Evolutionary conservation across 2,888 invertebrate species (phyloP).

Genomic region (Abrostola tripartita): DNA sequence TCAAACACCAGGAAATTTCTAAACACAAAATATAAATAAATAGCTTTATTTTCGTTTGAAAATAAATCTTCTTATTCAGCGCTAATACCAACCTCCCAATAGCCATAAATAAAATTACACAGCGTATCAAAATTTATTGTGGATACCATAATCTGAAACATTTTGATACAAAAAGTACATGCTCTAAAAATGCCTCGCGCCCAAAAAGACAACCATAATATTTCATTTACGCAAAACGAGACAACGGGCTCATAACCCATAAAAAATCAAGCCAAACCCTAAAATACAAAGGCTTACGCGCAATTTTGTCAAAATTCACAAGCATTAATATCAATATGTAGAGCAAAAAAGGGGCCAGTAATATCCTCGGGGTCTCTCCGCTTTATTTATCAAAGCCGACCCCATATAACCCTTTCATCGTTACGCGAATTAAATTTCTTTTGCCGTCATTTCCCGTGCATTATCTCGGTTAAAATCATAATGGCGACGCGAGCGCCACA

Average conservation of each 20-base stretch:
- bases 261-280: constrained; percentile 54
- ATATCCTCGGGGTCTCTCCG: constrained; percentile 82
- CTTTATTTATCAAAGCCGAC: constrained; percentile 86
- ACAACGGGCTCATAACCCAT: constrained; percentile 42
- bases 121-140: constrained; percentile 36
- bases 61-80: not conserved
- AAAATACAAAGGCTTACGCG: constrained; percentile 63
- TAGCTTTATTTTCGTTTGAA: no score
- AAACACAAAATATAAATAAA: no score
- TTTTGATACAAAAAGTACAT: constrained; percentile 36
- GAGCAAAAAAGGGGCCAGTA: constrained; percentile 83
- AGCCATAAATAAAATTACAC: constrained; percentile 34
- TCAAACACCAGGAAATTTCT: no score
- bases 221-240: constrained; percentile 59
- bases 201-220: constrained; percentile 57
- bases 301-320: constrained; percentile 86
- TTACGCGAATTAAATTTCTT: constrained; percentile 88
- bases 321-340: constrained; percentile 88
- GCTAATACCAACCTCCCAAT: not conserved
- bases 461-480: constrained; percentile 88
- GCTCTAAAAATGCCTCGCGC: constrained; percentile 30
- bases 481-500: constrained; percentile 79
- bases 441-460: constrained; percentile 88
- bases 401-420: constrained; percentile 87
- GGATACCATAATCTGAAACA: constrained; percentile 35